Percentiles rank a stretch among this genome's conserved stretches.
phyloP scores from a whole-genome alignment of 2,797 vertebrate species.

The Naso thynnoides region DNA sequence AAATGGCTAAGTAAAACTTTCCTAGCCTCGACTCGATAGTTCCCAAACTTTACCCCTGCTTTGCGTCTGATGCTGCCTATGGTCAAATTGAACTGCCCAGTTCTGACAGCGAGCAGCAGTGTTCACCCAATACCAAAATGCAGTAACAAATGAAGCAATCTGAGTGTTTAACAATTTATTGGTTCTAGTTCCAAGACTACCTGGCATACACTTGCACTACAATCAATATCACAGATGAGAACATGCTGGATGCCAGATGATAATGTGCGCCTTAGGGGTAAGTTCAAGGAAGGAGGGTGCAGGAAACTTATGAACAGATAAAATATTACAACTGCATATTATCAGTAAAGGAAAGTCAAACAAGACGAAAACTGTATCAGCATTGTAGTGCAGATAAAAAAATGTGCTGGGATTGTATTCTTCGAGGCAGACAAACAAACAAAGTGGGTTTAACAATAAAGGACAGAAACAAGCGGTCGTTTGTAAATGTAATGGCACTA shows the following conservation, averaged over 20 bases:
- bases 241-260: constrained; percentile 69
- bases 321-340: constrained; percentile 41
- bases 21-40: constrained; percentile 76
- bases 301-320: constrained; percentile 47
- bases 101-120: constrained; percentile 68
- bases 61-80: constrained; percentile 72
- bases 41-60: constrained; percentile 73
- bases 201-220: constrained; percentile 76
- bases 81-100: constrained; percentile 80
- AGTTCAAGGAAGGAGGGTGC: constrained; percentile 59
- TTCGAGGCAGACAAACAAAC: constrained; percentile 29
- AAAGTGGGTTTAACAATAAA: constrained; percentile 25
- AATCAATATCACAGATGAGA: constrained; percentile 83
- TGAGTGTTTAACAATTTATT: constrained; percentile 78
- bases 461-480: constrained; percentile 3
- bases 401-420: constrained; percentile 11
- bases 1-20: constrained; percentile 83
- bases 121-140: constrained; percentile 64
- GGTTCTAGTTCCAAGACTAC: constrained; percentile 74
- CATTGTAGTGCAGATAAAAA: constrained; percentile 8
- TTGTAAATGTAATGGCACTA: constrained; percentile 27
- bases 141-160: constrained; percentile 78
- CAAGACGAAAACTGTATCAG: constrained; percentile 2
- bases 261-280: constrained; percentile 70
- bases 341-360: constrained; percentile 15